Base-by-base conservation (phyloP, 2,797 vertebrate genomes). In the Tadarida brasiliensis region DNA sequence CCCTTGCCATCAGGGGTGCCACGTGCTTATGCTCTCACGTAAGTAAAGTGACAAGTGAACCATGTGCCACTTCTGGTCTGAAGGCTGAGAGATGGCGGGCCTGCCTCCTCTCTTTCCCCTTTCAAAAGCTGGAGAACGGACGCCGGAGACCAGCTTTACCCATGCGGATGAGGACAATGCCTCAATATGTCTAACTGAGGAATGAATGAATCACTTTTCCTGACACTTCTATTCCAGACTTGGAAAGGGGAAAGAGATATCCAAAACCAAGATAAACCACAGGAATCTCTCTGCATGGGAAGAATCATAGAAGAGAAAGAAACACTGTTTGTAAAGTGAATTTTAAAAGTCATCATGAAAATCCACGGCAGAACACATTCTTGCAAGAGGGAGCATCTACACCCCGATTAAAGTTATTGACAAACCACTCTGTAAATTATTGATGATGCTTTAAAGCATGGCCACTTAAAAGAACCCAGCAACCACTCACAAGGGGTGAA, bases 341-440 rank as follows among this genome's bases (percentile, higher is more conserved):
- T 68, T 74, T 39, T 78, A 30, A 33, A 59, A 74, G 26, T 47
- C 87, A 16, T 74, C 51, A 24, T 0, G 9, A n/a, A 92, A 89
- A 86, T 30, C 68, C 39, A 59, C 54, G 26, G 47, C 9, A 44
- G 35, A 77, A 30, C 17, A 77, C 61, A 85, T 4, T 39, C 26
- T 28, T 51, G 49, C 33, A 7, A 7, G 2, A 61, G 82, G 28
- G 44, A 87, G 30, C 61, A 61, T 67, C 74, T 70, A 30, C 22
- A 51, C 0, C 35, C 57, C 67, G 92, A 96, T 86, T 90, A 44
- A 94, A 19, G 19, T 51, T 86, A 97, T 80, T 76, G 92, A 96
- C 92, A 95, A 96, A 94, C 77, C 63, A 51, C 86, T 96, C 95
- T 67, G 73, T 59, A 67, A 93, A 94, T 96, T 94, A 97, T 73